Evolutionary conservation across 2,113 vertebrate species (phyloP).

Genomic region (Myrmophylax atrothorax): DNA sequence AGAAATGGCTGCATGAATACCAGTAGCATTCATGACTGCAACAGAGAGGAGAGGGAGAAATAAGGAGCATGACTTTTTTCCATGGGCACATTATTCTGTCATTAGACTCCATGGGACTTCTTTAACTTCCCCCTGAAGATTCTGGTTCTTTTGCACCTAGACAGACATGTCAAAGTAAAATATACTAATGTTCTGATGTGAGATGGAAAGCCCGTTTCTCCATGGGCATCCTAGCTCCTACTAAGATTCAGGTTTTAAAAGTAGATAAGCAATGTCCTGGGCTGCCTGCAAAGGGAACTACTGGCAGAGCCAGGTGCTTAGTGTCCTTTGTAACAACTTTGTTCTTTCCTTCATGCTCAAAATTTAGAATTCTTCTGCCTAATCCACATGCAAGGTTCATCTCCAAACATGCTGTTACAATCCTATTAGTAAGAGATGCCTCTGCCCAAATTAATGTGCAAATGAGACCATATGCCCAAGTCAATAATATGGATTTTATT

Average conservation of each 20-base stretch:
- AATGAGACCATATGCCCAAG: background rate
- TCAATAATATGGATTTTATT: background rate
- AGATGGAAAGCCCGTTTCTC: background rate
- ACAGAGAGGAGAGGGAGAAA: background rate
- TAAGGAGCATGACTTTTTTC: background rate
- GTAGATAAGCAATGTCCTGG: background rate
- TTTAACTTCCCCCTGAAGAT: background rate
- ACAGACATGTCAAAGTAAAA: background rate
- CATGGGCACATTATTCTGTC: background rate
- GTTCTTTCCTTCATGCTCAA: background rate
- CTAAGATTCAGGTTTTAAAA: background rate
- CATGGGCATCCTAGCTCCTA: background rate
- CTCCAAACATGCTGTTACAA: background rate
- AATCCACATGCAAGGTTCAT: background rate
- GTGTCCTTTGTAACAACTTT: background rate
- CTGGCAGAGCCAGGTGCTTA: background rate
- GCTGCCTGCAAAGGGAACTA: background rate
- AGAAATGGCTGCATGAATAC: background rate
- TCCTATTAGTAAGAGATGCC: rapidly evolving
- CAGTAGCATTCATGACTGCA: background rate
- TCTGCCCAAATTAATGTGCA: background rate
- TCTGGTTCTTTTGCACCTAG: background rate
- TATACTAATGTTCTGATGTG: background rate
- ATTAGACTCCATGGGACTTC: background rate
- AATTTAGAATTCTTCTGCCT: background rate